Evolutionary conservation across 2,113 vertebrate genomes (phyloP).

Genomic region (Pipa parva): DNA sequence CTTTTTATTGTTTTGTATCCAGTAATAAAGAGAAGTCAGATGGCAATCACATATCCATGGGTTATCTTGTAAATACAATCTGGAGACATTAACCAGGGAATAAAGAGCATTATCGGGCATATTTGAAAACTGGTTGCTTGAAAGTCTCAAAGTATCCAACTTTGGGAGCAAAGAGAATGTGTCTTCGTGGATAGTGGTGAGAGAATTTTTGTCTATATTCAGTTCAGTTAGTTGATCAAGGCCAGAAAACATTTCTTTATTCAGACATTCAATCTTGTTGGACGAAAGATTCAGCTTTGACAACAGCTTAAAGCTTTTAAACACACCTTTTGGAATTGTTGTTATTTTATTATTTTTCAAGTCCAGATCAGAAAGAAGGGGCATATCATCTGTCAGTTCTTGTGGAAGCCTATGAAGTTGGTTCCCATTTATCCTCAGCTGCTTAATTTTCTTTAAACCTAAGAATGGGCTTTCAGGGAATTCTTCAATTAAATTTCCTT

Average conservation of each 20-base stretch:
- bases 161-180: constrained; percentile 55
- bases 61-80: constrained; percentile 63
- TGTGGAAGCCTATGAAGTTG: constrained; percentile 54
- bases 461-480: constrained; percentile 60
- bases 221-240: constrained; percentile 59
- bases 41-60: constrained; percentile 77
- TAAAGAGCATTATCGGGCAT: constrained; percentile 55
- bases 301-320: constrained; percentile 58
- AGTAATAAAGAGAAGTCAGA: constrained; percentile 55
- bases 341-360: constrained; percentile 59
- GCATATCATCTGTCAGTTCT: constrained; percentile 36
- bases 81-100: constrained; percentile 51
- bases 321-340: constrained; percentile 56
- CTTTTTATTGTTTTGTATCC: constrained; percentile 50
- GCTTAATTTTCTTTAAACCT: constrained; percentile 60
- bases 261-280: constrained; percentile 58
- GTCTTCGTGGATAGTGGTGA: constrained; percentile 50
- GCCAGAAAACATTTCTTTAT: constrained; percentile 59
- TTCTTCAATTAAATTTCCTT: constrained; percentile 46
- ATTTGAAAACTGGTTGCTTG: constrained; percentile 53
- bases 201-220: constrained; percentile 57
- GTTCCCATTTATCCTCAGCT: constrained; percentile 60
- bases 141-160: constrained; percentile 57
- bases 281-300: constrained; percentile 62
- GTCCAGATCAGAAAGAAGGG: constrained; percentile 56